phyloP scores from a whole-genome alignment of 2,113 vertebrate species.

The Pundamilia nyererei region DNA sequence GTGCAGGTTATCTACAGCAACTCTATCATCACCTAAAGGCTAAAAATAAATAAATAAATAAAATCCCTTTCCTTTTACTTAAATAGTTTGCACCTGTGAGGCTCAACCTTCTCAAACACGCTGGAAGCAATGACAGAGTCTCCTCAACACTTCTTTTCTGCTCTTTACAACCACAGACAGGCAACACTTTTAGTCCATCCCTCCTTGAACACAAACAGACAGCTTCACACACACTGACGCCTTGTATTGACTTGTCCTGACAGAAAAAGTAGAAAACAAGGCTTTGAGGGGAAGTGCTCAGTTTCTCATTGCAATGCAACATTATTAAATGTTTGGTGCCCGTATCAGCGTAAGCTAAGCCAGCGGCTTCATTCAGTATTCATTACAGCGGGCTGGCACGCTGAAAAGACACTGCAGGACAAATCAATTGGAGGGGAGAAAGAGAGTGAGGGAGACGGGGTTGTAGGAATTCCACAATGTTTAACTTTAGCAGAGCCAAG shows the following conservation, averaged over 20 bases:
- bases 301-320: neutral
- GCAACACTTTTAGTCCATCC: neutral
- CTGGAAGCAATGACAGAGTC: neutral
- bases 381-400: constrained; percentile 3
- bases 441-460: neutral
- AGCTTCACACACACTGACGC: neutral
- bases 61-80: neutral
- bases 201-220: neutral
- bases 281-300: neutral
- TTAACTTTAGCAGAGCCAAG: neutral
- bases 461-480: neutral
- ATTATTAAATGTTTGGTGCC: constrained; percentile 13
- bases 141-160: neutral
- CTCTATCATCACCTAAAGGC: neutral
- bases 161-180: neutral
- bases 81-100: neutral
- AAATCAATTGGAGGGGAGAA: constrained; percentile 8
- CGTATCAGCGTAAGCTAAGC: neutral
- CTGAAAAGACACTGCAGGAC: neutral
- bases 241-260: neutral
- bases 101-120: neutral
- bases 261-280: constrained; percentile 13
- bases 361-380: constrained; percentile 16
- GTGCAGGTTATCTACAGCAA: neutral
- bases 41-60: neutral